These are phyloP conservation scores for Hypocryptadius cinnamomeus DNA, from an alignment of 2,113 vertebrate genomes.

Conservation along the genomic window DNA sequence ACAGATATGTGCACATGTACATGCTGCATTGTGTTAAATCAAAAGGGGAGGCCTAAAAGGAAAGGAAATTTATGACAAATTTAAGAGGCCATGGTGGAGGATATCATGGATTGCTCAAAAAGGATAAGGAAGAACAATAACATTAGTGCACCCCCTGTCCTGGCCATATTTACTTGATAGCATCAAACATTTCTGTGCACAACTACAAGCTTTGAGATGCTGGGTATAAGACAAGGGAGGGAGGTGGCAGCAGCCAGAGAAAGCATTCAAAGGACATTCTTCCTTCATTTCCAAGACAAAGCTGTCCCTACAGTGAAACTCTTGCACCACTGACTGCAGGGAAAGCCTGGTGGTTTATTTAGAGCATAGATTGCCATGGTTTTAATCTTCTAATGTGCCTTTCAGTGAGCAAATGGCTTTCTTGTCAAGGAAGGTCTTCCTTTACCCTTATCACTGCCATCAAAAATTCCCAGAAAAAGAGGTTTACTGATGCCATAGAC, in stretches of 20 bases:
- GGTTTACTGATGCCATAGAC: neutral
- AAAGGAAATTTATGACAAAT: neutral
- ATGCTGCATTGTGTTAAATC: neutral
- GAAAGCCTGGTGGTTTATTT: neutral
- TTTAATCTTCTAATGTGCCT: neutral
- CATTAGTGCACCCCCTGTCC: neutral
- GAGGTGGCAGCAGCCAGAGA: neutral
- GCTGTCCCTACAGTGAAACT: neutral
- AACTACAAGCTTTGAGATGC: neutral
- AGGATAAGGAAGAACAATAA: neutral
- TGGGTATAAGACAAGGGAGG: neutral
- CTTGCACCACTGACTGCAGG: neutral
- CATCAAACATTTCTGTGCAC: neutral
- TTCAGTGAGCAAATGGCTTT: neutral
- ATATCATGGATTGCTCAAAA: neutral
- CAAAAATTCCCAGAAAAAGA: neutral
- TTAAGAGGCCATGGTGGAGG: neutral
- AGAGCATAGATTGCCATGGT: neutral
- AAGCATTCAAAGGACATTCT: neutral
- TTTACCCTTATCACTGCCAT: neutral
- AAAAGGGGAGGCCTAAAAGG: neutral
- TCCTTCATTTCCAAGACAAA: neutral
- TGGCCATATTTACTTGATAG: neutral
- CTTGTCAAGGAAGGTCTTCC: neutral
- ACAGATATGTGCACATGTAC: neutral